These are phyloP conservation scores for Anorthoa munda DNA, from an alignment of 2,888 invertebrate genomes.

Conservation along the genomic window DNA sequence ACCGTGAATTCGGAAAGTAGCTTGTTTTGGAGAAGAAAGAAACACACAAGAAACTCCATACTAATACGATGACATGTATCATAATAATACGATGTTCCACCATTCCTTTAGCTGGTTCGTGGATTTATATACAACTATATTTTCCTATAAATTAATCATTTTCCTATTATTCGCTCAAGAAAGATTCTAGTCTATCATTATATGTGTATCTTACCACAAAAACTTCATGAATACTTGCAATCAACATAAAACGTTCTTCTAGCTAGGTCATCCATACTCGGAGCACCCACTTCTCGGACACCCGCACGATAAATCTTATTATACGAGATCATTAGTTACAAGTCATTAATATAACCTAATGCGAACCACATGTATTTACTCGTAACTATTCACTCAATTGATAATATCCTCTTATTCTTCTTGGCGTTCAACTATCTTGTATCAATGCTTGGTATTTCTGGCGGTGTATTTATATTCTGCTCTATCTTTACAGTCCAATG, in stretches of 20 bases:
- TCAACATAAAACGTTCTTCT: conserved; percentile 13
- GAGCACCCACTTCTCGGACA: conserved; percentile 30
- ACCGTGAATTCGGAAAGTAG: too few species aligned
- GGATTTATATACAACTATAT: neutral
- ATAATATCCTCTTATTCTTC: conserved; percentile 22
- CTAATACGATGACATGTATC: too few species aligned
- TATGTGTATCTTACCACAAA: neutral
- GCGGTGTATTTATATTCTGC: conserved; percentile 73
- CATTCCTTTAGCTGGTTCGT: neutral
- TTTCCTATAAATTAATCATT: neutral
- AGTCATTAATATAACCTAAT: conserved; percentile 58
- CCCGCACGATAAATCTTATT: conserved; percentile 54
- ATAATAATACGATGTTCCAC: too few species aligned
- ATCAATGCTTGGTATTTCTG: neutral
- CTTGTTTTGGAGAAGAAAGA: too few species aligned
- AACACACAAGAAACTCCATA: too few species aligned
- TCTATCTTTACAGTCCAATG: conserved; percentile 84
- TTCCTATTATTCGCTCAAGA: neutral
- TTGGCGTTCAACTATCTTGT: conserved; percentile 6
- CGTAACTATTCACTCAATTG: conserved; percentile 44
- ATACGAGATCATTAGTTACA: conserved; percentile 58
- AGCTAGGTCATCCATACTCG: conserved; percentile 17
- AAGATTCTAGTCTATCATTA: neutral
- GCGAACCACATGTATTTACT: conserved; percentile 64
- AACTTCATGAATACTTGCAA: conserved; percentile 21